Base-by-base conservation (phyloP, 2,113 vertebrate genomes). In the Probosciger aterrimus region DNA sequence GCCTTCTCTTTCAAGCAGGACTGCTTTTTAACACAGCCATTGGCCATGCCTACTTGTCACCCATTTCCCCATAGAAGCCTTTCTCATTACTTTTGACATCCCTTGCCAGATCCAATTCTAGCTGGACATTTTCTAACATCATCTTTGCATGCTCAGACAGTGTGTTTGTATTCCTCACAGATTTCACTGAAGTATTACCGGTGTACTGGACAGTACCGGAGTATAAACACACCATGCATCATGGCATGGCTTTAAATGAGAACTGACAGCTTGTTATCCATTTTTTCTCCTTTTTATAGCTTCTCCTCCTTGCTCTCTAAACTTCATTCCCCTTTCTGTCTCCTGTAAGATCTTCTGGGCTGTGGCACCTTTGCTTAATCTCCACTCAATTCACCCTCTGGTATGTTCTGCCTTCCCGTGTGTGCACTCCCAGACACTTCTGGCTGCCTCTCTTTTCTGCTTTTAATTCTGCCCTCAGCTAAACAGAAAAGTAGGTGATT, bases 401-500 rank as follows among this genome's bases (percentile, higher is more conserved):
- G 71, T 91, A 63, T 17, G 10, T 73, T 86, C 47, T 83, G 47
- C 37, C 59, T 76, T 83, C 37, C 41, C 37, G 8, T 2, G 0
- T n/a, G 33, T 67, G 47, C 33, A 23, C 53, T 77, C 81, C 63
- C 69, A 90, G 43, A 37, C 55, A 31, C 62, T 86, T 85, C 46
- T 83, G 88, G 19, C 78, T 87, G 53, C 62, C 85, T 67, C 46
- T 82, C 69, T 82, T 97, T 92, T 89, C 88, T 92, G 79, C 60
- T 53, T 92, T 73, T 89, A 84, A 89, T 94, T 95, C 74, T 85
- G 75, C 86, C 84, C 53, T 50, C 59, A 93, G 89, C 94, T 88
- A 93, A 88, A 90, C 49, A 95, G 46, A 77, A 82, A 50, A 92
- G 70, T 46, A 46, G n/a, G 71, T 59, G 81, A 95, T 96, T 87